Conservation (phyloP, 2,797 vertebrate species). For the Heteromormyrus szaboi region DNA sequence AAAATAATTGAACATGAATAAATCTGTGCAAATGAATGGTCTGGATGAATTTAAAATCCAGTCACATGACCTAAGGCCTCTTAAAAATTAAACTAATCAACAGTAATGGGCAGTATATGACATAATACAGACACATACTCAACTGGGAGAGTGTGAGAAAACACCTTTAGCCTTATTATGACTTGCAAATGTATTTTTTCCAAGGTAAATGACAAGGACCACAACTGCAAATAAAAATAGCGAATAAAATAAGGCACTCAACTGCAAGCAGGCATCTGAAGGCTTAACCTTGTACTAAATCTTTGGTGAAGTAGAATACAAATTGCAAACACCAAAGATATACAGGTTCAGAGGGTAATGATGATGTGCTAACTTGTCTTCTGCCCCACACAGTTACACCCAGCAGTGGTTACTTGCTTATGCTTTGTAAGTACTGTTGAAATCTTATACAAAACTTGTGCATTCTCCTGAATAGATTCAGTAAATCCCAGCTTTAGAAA, state of each 20-base stretch:
- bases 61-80: not conserved
- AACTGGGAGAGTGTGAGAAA: not conserved
- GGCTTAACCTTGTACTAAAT: not conserved
- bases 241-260: not conserved
- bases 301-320: conserved; percentile 2
- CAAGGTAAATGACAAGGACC: not conserved
- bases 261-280: not conserved
- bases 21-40: not conserved
- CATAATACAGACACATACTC: not conserved
- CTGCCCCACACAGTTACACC: not conserved
- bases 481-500: not conserved
- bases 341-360: not conserved
- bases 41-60: not conserved
- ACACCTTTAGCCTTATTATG: not conserved
- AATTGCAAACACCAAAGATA: not conserved
- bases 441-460: not conserved
- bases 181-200: not conserved
- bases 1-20: not conserved
- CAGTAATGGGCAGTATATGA: not conserved
- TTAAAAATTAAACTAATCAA: not conserved
- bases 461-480: not conserved
- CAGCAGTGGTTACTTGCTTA: not conserved
- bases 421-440: not conserved
- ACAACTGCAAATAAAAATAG: not conserved
- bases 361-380: not conserved